Evolutionary conservation across 2,888 invertebrate species (phyloP), one percentile per base, ranked within the genome.

Genomic region (Gymnoscelis rufifasciata): DNA sequence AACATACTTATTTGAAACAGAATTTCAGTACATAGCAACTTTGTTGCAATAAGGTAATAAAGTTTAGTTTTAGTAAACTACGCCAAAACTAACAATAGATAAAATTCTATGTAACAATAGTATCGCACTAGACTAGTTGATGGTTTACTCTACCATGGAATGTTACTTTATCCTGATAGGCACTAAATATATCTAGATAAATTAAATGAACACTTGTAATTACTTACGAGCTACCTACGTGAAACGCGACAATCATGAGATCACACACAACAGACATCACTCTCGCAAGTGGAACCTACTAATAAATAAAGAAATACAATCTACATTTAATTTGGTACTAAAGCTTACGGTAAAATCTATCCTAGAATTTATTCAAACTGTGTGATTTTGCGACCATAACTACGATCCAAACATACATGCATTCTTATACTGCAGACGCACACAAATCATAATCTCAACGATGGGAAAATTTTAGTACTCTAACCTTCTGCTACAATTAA

Each of bases 221-320:
- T 57, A 42, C 64, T 69, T 73, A 56, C 57, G 52, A 64, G 65
- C 68, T 65, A 65, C 60, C 62, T 62, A 66, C 63, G 62, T 64
- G 60, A 64, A 72, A 71, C 73, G 68, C 73, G 74, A 70, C 70
- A 71, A 60, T 64, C 72, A 76, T 83, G 86, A 86, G 83, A 87
- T 87, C 83, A 75, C 81, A 81, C 80, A 72, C 78, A 78, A 76
- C 72, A 77, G 57, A 76, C 68, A 73, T 62, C 75, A 77, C 71
- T 74, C 72, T 65, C 68, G 50, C 73, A 72, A 74, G 68, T 74
- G 71, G 69, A 66, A 74, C 57, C 65, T 72, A 71, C 70, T 75
- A 87, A 87, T 87, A 88, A 88, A 86, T 86, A 84, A 82, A 83
- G 77, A 74, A 72, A 78, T 83, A 82, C 74, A 78, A 74, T 72